Evolutionary conservation across 2,113 vertebrate species (phyloP), one percentile per base, ranked within the genome.

Genomic region (Catharus fuscescens): DNA sequence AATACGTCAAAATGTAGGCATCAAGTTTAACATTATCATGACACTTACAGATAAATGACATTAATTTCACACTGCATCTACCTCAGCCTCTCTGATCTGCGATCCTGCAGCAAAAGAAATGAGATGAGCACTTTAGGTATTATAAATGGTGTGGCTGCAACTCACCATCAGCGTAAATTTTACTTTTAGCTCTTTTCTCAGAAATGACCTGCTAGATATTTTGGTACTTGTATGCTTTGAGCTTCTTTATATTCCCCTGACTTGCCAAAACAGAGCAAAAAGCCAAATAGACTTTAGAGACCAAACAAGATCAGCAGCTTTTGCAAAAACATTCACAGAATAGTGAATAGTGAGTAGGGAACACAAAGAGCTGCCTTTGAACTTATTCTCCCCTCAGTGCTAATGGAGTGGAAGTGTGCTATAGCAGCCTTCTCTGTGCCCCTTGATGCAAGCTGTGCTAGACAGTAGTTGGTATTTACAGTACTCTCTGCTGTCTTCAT

Each of bases 11-110:
- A 93, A 85, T n/a, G 29, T 61, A 74, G 90, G 61, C n/a, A 54
- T 82, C 69, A 65, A 80, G 8, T 40, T 20, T 34, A 93, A 70
- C 59, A 53, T 91, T 88, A 81, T 57, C 40, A 52, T 85, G 91
- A 82, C 71, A 83, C 93, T 95, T 93, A 90, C 82, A 94, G 85
- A 93, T 31, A 91, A 96, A 96, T 90, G 23, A 53, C 60, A 83
- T 56, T 95, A 90, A 96, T 95, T 95, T 91, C 80, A 78, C 0
- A 4, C 44, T 80, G n/a, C 50, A 83, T 85, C 34, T 74, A 66
- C 60, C 15, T 74, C 50, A 57, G 42, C 16, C 24, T 48, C 24
- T 66, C 82, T 74, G 45, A 86, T 82, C 44, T 87, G 28, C 40
- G 81, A 64, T 94, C 86, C 80, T 86, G 36, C 47, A 79, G 45